phyloP scores from a whole-genome alignment of 2,888 invertebrate species.

The Ochropleura leucogaster region DNA sequence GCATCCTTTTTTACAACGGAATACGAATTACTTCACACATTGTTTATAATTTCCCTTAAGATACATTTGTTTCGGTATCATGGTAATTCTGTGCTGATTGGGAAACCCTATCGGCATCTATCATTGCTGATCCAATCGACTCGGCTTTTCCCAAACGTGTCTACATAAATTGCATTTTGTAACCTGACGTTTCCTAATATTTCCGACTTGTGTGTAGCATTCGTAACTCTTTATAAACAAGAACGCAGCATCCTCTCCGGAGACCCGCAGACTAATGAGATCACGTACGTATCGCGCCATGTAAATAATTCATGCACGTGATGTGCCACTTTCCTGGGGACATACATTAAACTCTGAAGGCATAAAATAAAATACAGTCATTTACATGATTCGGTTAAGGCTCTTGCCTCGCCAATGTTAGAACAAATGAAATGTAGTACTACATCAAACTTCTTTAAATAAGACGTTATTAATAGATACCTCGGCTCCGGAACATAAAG shows the following conservation, averaged over 20 bases:
- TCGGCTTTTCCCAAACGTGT: not conserved
- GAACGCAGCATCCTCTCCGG: constrained; percentile 3
- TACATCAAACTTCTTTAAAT: not conserved
- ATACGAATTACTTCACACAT: not conserved
- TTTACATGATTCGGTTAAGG: not conserved
- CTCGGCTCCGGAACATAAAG: too few species aligned
- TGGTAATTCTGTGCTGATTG: not conserved
- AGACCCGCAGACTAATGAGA: constrained; percentile 34
- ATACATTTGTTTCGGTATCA: not conserved
- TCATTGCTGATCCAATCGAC: not conserved
- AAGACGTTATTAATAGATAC: not conserved
- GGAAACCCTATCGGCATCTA: not conserved
- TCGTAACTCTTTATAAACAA: not conserved
- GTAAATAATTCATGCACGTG: constrained; percentile 47
- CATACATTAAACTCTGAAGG: constrained; percentile 29
- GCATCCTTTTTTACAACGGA: not conserved
- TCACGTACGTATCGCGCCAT: constrained; percentile 28
- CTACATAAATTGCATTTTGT: not conserved
- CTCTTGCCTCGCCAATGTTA: not conserved
- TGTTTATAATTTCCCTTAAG: not conserved
- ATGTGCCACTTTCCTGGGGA: constrained; percentile 10
- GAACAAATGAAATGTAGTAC: not conserved
- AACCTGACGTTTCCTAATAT: not conserved
- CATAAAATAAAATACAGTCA: constrained; percentile 16
- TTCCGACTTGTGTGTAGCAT: not conserved